Percentiles rank a stretch among this genome's conserved stretches.
Evolutionary conservation across 2,888 invertebrate species (phyloP).

Genomic region (Chymomyza amoena): DNA sequence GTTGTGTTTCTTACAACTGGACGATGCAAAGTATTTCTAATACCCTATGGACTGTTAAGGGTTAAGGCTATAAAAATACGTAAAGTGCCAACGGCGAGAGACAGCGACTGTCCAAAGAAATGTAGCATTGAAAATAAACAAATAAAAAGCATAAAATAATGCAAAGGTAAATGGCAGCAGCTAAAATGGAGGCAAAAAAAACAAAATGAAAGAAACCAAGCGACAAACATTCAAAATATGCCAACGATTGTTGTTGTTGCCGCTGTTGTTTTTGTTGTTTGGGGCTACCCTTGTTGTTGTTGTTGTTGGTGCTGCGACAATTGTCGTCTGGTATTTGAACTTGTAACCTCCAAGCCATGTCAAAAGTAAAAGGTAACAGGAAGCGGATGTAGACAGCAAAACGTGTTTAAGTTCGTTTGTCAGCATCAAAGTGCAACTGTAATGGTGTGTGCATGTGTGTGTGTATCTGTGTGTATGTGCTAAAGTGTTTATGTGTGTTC

Average conservation of each 20-base stretch:
- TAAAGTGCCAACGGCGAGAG: background rate
- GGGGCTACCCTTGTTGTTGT: conserved; percentile 11
- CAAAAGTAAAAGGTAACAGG: conserved; percentile 42
- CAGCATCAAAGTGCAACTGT: background rate
- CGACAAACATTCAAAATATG: background rate
- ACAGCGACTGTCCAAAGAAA: background rate
- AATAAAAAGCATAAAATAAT: conserved; percentile 1
- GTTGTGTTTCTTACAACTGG: too few species aligned
- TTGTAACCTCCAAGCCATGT: conserved; percentile 43
- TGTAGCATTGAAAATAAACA: background rate
- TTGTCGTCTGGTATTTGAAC: conserved; percentile 31
- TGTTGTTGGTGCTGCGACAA: background rate
- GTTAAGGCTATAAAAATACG: too few species aligned
- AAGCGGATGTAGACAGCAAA: conserved; percentile 44
- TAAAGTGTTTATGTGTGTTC: background rate
- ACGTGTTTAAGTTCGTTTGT: conserved; percentile 52
- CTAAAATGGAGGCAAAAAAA: conserved; percentile 2
- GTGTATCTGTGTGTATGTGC: background rate
- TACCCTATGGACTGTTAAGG: too few species aligned
- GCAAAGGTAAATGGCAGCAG: too few species aligned
- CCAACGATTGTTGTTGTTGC: background rate
- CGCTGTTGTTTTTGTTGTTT: background rate
- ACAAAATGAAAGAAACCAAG: conserved; percentile 4
- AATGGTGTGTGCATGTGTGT: background rate
- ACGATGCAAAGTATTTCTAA: too few species aligned